Evolutionary conservation across 2,113 vertebrate species (phyloP), one percentile per base, ranked within the genome.

Genomic region (Macroglossus sobrinus): DNA sequence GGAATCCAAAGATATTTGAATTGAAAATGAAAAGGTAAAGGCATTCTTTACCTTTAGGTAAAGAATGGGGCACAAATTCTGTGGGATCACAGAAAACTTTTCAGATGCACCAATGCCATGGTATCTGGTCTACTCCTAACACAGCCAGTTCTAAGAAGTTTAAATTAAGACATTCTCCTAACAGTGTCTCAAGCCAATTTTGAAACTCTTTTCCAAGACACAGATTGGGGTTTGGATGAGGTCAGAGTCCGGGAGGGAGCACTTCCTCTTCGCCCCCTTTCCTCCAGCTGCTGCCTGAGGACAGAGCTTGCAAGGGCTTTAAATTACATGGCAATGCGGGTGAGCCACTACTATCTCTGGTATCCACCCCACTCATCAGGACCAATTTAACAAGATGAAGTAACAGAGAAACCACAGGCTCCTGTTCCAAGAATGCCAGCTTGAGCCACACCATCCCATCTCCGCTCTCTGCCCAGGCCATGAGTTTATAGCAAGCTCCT

Each of bases 381-480:
- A 97, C 95, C 74, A 61, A 98, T 98, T 98, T 98, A 98, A 98
- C 97, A 97, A 72, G 95, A 97, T 97, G 97, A 97, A 97, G 94
- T 96, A 98, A 98, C 98, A 97, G 98, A 98, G 98, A 98, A 98
- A 97, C 97, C 97, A 53, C 97, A 97, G 71, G 78, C 74, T 96
- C 96, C 91, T 72, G 91, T 97, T 98, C 97, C 98, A 98, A 95
- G 98, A 98, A 98, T 97, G 96, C 59, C 33, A 45, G 95, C 87
- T 89, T 95, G 94, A 96, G 91, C 97, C 97, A 96, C 97, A 97
- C 84, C 47, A 79, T 26, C 92, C 72, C 80, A 84, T 90, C 93
- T 95, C 94, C 94, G 95, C 90, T 79, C 96, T 96, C 87, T 94
- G 90, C 76, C 75, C 80, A 12, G 26, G 93, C 75, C 61, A 84